Conservation (phyloP, 2,797 vertebrate species). For the Petrocephalus schoutedeni region DNA sequence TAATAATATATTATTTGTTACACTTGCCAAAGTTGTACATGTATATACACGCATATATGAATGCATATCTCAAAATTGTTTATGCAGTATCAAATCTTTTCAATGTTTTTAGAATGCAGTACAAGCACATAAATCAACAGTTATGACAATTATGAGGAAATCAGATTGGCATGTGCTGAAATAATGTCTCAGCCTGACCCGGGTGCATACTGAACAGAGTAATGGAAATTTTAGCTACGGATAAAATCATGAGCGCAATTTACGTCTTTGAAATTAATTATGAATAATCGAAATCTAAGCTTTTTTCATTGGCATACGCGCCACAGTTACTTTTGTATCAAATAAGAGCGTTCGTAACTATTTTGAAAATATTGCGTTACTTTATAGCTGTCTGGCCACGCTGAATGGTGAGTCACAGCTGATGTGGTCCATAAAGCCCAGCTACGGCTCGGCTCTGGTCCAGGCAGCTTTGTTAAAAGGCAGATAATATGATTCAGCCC, state of each 20-base stretch:
- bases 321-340: not conserved
- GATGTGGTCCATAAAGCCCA: conserved; percentile 19
- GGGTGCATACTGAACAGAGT: not conserved
- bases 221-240: not conserved
- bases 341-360: not conserved
- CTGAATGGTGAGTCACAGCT: conserved; percentile 25
- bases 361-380: not conserved
- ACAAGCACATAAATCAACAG: not conserved
- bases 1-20: not conserved
- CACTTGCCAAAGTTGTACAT: not conserved
- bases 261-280: not conserved
- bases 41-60: not conserved
- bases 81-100: not conserved
- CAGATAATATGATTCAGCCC: conserved; percentile 26
- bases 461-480: conserved; percentile 20
- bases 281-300: conserved; percentile 1
- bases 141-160: not conserved
- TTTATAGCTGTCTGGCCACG: conserved; percentile 6
- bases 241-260: not conserved
- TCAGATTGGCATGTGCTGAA: not conserved
- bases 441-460: not conserved
- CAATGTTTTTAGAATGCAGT: not conserved
- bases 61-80: not conserved
- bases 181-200: not conserved
- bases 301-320: not conserved